Percentiles rank a stretch among this genome's conserved stretches.
Evolutionary conservation across 2,888 invertebrate species (phyloP).

Genomic region (Exocentrus adspersus): DNA sequence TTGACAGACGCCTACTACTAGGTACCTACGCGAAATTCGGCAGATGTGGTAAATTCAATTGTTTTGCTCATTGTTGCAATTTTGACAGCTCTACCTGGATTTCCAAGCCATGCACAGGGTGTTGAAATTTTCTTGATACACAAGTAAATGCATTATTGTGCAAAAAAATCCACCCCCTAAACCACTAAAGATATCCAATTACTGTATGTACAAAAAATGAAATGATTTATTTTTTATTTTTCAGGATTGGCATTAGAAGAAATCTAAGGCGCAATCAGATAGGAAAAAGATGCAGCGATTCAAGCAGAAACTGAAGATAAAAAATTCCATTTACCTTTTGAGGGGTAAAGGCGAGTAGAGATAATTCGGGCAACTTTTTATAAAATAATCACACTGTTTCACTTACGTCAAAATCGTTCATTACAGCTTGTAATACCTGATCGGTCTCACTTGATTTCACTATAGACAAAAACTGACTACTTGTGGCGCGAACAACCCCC

Average conservation of each 20-base stretch:
- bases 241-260: too few relatives aligned
- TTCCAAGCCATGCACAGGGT: too few relatives aligned
- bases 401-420: conserved; percentile 28
- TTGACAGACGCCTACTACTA: conserved; percentile 37
- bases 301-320: background rate
- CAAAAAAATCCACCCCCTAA: too few relatives aligned
- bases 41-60: background rate
- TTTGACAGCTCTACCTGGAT: too few relatives aligned
- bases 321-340: conserved; percentile 11
- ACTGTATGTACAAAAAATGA: too few relatives aligned
- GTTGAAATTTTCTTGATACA: too few relatives aligned
- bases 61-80: background rate
- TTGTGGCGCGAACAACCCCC: conserved; percentile 34
- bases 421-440: conserved; percentile 14
- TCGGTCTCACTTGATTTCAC: conserved; percentile 31
- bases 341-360: conserved; percentile 14
- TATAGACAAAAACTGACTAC: conserved; percentile 30
- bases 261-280: too few relatives aligned
- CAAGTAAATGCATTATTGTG: too few relatives aligned
- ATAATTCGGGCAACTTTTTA: conserved; percentile 6
- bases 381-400: conserved; percentile 25
- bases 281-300: too few relatives aligned
- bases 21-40: background rate
- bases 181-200: too few relatives aligned
- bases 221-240: too few relatives aligned